Evolutionary conservation across 2,113 vertebrate genomes (phyloP).

Genomic region (Nettapus auritus): DNA sequence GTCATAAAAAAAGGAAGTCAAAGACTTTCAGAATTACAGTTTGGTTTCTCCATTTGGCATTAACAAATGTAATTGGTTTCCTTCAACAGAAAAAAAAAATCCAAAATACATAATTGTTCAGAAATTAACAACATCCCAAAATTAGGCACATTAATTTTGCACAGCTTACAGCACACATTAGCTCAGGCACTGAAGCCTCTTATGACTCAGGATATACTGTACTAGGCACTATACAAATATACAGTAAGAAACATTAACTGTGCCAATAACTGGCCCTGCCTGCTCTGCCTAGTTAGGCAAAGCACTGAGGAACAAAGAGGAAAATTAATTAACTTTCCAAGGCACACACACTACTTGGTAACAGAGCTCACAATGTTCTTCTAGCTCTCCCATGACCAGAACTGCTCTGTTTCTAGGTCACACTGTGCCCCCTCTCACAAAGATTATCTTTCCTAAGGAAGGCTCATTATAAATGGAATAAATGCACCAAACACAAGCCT

Average conservation of each 20-base stretch:
- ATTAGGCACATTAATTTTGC: background rate
- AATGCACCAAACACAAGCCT: background rate
- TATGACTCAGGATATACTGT: background rate
- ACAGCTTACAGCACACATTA: fast-evolving
- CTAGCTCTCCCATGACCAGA: background rate
- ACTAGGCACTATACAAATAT: too few relatives aligned
- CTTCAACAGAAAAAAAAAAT: background rate
- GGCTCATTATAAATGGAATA: background rate
- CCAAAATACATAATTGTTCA: background rate
- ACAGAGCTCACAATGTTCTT: constrained; percentile 3
- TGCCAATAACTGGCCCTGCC: background rate
- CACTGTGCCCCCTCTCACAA: background rate
- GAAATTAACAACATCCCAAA: background rate
- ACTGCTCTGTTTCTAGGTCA: constrained; percentile 46
- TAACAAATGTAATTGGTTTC: background rate
- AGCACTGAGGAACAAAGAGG: constrained; percentile 1
- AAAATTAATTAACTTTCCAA: constrained; percentile 4
- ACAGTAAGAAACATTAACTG: background rate
- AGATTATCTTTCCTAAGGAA: background rate
- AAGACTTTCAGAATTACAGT: background rate
- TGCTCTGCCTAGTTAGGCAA: background rate
- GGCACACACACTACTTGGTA: background rate
- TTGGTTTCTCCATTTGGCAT: background rate
- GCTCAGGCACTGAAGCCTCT: background rate
- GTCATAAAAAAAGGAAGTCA: background rate